phyloP scores from a whole-genome alignment of 2,113 vertebrate species.

The Laticauda laticaudata region DNA sequence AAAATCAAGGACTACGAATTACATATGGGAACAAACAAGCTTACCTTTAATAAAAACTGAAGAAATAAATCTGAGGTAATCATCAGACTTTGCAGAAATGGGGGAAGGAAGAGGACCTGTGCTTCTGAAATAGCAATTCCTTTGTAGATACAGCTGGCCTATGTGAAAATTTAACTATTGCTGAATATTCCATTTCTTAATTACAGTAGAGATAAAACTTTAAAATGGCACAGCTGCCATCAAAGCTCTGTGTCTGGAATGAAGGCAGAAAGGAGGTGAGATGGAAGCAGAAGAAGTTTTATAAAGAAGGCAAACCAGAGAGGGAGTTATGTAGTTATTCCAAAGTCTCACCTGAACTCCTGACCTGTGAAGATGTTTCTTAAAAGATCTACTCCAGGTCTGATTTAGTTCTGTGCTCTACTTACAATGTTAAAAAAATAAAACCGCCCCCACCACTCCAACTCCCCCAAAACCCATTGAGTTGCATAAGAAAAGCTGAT shows the following conservation, averaged over 20 bases:
- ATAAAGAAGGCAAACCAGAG: background rate
- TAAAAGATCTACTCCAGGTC: background rate
- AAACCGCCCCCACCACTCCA: no score
- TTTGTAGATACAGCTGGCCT: background rate
- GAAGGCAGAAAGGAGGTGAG: constrained; percentile 1
- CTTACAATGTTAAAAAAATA: background rate
- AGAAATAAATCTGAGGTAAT: background rate
- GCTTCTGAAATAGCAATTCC: background rate
- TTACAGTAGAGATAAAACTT: constrained; percentile 4
- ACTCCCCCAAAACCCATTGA: background rate
- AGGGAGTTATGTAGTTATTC: background rate
- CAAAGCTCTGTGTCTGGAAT: background rate
- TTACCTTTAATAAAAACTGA: background rate
- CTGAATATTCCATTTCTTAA: constrained; percentile 33
- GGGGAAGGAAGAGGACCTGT: background rate
- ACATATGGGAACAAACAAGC: background rate
- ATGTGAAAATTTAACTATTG: constrained; percentile 20
- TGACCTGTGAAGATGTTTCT: background rate
- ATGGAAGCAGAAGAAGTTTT: background rate
- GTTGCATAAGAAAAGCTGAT: background rate
- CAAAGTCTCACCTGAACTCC: background rate
- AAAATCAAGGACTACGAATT: background rate
- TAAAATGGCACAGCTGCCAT: constrained; percentile 20
- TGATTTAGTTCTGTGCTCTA: background rate
- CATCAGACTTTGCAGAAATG: background rate